Conservation (phyloP, 2,888 invertebrate genomes). For the Herminia tarsipennalis region DNA sequence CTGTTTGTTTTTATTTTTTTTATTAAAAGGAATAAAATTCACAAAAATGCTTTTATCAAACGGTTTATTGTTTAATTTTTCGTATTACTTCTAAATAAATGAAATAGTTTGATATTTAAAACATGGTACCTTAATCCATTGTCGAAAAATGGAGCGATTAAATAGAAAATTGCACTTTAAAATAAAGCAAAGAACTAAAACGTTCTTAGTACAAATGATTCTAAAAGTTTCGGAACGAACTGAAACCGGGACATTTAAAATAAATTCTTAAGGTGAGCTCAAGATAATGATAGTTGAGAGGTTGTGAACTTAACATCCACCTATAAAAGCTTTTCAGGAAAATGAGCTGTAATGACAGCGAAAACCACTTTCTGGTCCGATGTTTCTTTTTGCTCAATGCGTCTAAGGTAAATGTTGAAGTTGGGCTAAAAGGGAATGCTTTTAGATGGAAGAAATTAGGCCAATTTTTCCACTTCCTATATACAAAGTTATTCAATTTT, state of each 20-base stretch:
- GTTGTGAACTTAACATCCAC: slow-evolving; percentile 52
- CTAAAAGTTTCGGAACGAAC: slow-evolving; percentile 26
- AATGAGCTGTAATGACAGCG: slow-evolving; percentile 72
- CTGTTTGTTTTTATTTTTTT: too few relatives aligned
- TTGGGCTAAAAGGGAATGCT: slow-evolving; percentile 12
- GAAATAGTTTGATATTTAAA: too few relatives aligned
- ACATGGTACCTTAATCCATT: too few relatives aligned
- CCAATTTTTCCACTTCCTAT: too few relatives aligned
- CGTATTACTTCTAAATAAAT: too few relatives aligned
- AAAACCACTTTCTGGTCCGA: slow-evolving; percentile 68
- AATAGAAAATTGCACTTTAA: too few relatives aligned
- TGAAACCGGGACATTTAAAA: slow-evolving; percentile 37
- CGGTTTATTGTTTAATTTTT: too few relatives aligned
- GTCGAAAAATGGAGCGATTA: too few relatives aligned
- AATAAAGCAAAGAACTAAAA: neutral
- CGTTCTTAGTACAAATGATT: neutral
- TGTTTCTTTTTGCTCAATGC: slow-evolving; percentile 65
- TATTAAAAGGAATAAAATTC: too few relatives aligned
- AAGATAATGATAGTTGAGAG: slow-evolving; percentile 67
- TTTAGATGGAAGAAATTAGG: slow-evolving; percentile 5
- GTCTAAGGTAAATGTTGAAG: slow-evolving; percentile 48
- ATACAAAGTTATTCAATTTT: too few relatives aligned
- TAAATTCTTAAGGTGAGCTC: slow-evolving; percentile 57
- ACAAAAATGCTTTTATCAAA: too few relatives aligned
- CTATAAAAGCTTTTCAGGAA: slow-evolving; percentile 69